Percentiles rank a stretch among this genome's conserved stretches.
Conservation (phyloP, 1,140 invertebrate species). For the Penaeus vannamei region DNA sequence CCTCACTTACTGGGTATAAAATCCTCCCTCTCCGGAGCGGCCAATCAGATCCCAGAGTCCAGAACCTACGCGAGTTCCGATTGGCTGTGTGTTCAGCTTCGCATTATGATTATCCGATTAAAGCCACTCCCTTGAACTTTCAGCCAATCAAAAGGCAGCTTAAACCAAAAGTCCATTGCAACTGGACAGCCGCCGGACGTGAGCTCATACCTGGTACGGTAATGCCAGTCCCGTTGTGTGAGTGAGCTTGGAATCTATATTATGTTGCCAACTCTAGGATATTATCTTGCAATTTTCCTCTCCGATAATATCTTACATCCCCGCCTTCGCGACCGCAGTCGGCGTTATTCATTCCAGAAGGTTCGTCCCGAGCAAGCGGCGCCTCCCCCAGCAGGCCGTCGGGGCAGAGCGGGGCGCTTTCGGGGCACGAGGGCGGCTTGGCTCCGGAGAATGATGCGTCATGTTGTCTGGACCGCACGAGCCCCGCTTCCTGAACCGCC, state of each 20-base stretch:
- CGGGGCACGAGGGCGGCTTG: too few species aligned
- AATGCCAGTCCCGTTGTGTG: constrained; percentile 16
- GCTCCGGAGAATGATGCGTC: too few species aligned
- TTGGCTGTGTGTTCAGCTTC: constrained; percentile 11
- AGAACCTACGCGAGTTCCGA: constrained; percentile 4
- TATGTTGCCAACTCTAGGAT: constrained; percentile 22
- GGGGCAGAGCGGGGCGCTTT: too few species aligned
- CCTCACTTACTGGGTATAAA: constrained; percentile 17
- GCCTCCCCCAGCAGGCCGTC: too few species aligned
- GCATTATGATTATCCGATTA: background rate
- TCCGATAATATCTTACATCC: constrained; percentile 3
- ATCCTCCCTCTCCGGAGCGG: background rate
- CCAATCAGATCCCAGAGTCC: constrained; percentile 6
- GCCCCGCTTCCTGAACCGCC: too few species aligned
- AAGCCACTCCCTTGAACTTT: too few species aligned
- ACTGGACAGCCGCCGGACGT: background rate
- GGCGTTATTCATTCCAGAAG: too few species aligned
- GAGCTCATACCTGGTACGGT: constrained; percentile 13
- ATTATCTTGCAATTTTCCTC: constrained; percentile 17
- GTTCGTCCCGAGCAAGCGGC: too few species aligned
- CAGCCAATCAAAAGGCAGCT: too few species aligned
- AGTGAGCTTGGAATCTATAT: constrained; percentile 26
- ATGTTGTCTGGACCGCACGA: too few species aligned
- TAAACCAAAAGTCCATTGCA: too few species aligned
- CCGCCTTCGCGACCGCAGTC: background rate